Conservation (phyloP, 2,113 vertebrate species). For the Podocnemis expansa region DNA sequence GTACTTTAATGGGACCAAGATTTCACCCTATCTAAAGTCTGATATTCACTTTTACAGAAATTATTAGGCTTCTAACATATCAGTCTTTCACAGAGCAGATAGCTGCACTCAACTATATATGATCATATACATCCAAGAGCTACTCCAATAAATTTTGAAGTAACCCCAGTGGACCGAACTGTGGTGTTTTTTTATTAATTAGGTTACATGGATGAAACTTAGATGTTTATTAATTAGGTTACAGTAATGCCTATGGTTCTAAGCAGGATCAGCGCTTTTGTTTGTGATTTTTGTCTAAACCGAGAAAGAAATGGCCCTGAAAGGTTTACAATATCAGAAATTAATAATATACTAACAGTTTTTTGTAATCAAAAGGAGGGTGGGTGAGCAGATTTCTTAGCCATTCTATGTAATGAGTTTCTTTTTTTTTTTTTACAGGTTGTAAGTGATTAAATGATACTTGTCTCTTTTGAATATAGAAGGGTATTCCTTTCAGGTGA, state of each 20-base stretch:
- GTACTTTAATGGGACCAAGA: background rate
- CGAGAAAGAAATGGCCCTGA: background rate
- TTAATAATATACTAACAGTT: background rate
- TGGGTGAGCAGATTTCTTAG: background rate
- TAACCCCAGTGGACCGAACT: background rate
- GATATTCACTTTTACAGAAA: background rate
- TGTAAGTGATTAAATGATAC: background rate
- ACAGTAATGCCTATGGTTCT: background rate
- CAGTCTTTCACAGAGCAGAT: background rate
- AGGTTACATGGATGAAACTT: background rate
- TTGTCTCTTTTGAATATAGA: background rate
- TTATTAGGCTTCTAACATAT: background rate
- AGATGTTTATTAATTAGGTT: background rate
- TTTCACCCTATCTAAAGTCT: background rate
- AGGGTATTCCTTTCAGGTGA: background rate
- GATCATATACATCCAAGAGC: background rate
- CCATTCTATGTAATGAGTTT: background rate
- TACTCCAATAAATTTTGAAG: conserved; percentile 1
- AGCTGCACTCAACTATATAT: background rate
- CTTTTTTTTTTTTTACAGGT: background rate
- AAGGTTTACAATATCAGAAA: background rate
- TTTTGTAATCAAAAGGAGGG: background rate
- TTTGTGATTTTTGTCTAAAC: background rate
- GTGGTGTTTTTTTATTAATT: background rate
- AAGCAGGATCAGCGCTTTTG: background rate